Evolutionary conservation across 2,113 vertebrate genomes (phyloP), one percentile per base, ranked within the genome.

Genomic region (Hypocryptadius cinnamomeus): DNA sequence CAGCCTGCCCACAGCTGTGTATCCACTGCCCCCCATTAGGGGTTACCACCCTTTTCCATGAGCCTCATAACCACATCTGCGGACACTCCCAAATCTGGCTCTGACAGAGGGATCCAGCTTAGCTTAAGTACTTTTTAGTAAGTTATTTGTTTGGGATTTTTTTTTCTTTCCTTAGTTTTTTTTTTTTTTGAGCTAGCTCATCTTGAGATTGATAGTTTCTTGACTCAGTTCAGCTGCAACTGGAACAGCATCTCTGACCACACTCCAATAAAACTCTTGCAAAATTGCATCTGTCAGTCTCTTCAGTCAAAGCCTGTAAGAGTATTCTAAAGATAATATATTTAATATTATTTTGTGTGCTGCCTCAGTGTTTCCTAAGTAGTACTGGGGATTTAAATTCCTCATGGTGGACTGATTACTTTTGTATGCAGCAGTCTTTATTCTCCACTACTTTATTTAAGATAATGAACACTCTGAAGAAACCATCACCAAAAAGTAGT

Each of bases 11-110:
- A 79, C 94, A 95, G 92, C 91, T 94, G 90, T 87, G 92, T 71
- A 59, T 83, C 90, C 90, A 80, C 88, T 94, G 93, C 95, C 95
- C 96, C 93, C 95, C 90, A 86, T 31, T 56, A 90, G 92, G 92
- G 88, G 95, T 96, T 95, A 95, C 93, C 93, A 92, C 95, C 96
- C 93, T 95, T 94, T 80, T 93, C 95, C 73, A 94, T 93, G 83
- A 96, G 95, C 79, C 92, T 84, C 73, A 85, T 60, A 92, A 92
- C 93, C 89, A 85, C 92, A 96, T 95, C 92, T 93, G 92, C 0
- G 2, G 93, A 85, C 95, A 96, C 96, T 96, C 96, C 96, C 96
- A 96, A 44, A 77, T 94, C 88, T 93, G 96, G 83, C 95, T 77
- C 85, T 59, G 39, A 54, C 90, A 74, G 40, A 88, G n/a, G 4